Conservation (phyloP, 1,140 invertebrate species). For the Scaptomyza pallida region DNA sequence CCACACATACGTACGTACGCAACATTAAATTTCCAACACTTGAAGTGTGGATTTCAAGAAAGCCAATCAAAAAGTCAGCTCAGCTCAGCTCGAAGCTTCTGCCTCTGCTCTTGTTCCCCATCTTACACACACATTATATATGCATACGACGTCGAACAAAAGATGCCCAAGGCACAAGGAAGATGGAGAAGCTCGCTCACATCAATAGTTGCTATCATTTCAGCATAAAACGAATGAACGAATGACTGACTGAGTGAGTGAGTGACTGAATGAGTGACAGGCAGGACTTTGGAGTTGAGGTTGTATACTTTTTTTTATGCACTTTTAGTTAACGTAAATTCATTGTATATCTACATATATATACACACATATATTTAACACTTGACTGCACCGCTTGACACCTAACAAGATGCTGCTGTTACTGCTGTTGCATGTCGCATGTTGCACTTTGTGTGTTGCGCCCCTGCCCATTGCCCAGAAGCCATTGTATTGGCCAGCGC, state of each 20-base stretch:
- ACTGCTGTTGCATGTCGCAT: conserved; percentile 9
- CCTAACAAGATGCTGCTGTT: conserved; percentile 66
- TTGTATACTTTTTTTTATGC: conserved; percentile 58
- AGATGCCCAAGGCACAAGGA: conserved; percentile 25
- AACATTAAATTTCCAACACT: conserved; percentile 53
- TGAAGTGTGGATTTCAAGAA: conserved; percentile 56
- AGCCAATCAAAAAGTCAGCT: conserved; percentile 44
- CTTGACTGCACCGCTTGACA: conserved; percentile 76
- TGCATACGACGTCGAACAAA: conserved; percentile 45
- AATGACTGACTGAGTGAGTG: conserved; percentile 3
- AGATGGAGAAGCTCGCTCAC: conserved; percentile 15
- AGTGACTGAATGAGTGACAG: conserved; percentile 39
- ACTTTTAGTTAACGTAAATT: conserved; percentile 81
- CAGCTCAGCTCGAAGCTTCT: neutral
- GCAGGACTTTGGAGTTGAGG: conserved; percentile 52
- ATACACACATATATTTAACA: conserved; percentile 72
- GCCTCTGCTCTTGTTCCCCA: neutral
- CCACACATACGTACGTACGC: conserved; percentile 30
- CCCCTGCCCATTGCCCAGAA: conserved; percentile 18
- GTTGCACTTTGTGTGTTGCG: neutral
- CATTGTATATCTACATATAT: conserved; percentile 16
- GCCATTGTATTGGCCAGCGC: conserved; percentile 60
- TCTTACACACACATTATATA: conserved; percentile 38
- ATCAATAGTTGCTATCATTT: conserved; percentile 58
- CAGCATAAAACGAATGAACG: conserved; percentile 64